phyloP scores from a whole-genome alignment of 2,888 invertebrate species.

The Tenthredo livida region DNA sequence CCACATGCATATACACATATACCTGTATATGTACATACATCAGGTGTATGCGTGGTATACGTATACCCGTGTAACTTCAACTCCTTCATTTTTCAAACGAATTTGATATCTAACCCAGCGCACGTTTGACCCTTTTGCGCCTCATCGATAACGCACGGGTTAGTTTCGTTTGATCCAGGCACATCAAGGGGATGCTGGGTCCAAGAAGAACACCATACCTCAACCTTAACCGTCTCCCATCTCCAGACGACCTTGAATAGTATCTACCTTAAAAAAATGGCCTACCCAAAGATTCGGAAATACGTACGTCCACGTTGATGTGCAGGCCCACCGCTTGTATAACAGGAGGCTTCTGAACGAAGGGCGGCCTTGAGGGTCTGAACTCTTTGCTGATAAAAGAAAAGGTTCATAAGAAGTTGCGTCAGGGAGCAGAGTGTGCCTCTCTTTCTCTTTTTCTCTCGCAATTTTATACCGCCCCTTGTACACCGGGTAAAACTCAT shows the following conservation, averaged over 20 bases:
- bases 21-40: too few relatives aligned
- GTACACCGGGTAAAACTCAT: background rate
- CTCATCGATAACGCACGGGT: constrained; percentile 44
- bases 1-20: too few relatives aligned
- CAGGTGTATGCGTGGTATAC: too few relatives aligned
- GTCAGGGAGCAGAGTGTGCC: background rate
- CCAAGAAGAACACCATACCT: background rate
- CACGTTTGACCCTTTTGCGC: constrained; percentile 42
- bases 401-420: constrained; percentile 29
- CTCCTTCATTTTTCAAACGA: constrained; percentile 15
- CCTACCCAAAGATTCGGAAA: background rate
- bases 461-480: background rate
- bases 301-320: background rate
- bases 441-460: too few relatives aligned
- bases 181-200: background rate
- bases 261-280: constrained; percentile 4
- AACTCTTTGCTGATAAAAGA: constrained; percentile 24
- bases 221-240: background rate
- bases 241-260: constrained; percentile 37
- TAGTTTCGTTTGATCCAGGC: constrained; percentile 38
- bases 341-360: background rate
- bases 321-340: background rate
- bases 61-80: background rate
- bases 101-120: constrained; percentile 28
- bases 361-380: constrained; percentile 1